Evolutionary conservation across 2,113 vertebrate species (phyloP).

Genomic region (Myotis yumanensis): DNA sequence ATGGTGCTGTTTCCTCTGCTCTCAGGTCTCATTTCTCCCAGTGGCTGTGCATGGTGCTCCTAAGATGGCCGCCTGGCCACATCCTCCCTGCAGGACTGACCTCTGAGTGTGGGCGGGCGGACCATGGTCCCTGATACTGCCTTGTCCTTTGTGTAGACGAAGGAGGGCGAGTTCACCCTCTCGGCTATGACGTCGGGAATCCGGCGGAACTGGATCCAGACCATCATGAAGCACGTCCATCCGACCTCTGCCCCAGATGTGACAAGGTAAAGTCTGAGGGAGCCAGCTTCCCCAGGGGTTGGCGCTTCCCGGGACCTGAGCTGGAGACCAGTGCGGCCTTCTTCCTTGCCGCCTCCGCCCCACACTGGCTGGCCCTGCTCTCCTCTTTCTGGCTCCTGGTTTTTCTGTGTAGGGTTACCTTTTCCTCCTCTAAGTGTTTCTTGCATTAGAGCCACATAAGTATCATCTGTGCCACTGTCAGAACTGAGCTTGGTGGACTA

Average conservation of each 20-base stretch:
- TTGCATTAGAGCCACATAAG: too few relatives aligned
- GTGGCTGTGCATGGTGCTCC: not conserved
- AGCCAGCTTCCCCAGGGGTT: not conserved
- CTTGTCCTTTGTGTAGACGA: conserved; percentile 85
- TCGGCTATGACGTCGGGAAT: conserved; percentile 99
- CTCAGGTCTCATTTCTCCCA: not conserved
- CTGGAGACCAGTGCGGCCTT: not conserved
- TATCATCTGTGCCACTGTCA: not conserved
- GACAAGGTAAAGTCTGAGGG: conserved; percentile 89
- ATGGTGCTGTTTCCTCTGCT: not conserved
- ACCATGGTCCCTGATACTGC: not conserved
- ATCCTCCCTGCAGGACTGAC: not conserved
- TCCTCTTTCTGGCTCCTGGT: not conserved
- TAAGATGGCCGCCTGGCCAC: not conserved
- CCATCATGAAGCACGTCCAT: conserved; percentile 96
- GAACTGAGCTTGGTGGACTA: not conserved
- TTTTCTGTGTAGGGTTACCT: not conserved
- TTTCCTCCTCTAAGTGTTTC: not conserved
- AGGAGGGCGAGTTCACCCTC: conserved; percentile 92
- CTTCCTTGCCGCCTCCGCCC: conserved; percentile 24
- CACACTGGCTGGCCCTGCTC: not conserved
- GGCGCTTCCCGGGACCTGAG: not conserved
- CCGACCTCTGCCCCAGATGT: conserved; percentile 94
- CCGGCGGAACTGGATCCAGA: conserved; percentile 98
- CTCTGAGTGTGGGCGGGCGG: not conserved